Percentiles rank a stretch among this genome's conserved stretches.
phyloP scores from a whole-genome alignment of 2,113 vertebrate genomes.

The Corythornis madagascariensis region DNA sequence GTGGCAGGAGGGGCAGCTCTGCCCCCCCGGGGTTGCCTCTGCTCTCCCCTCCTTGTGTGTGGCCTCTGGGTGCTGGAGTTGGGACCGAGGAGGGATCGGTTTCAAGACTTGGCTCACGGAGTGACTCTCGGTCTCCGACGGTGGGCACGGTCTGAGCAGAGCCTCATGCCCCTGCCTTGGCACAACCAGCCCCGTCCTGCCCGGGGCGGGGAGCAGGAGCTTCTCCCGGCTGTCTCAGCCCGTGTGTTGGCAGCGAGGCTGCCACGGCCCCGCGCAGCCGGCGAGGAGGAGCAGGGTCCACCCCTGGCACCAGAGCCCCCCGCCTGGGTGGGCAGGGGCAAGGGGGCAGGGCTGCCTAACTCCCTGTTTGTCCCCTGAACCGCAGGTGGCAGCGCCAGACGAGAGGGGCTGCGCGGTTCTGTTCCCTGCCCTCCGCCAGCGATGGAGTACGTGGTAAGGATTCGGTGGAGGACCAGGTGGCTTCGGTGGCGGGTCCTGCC shows the following conservation, averaged over 20 bases:
- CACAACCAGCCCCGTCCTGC: rapidly evolving
- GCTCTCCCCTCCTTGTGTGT: rapidly evolving
- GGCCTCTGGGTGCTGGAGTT: neutral
- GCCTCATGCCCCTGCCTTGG: rapidly evolving
- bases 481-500: constrained; percentile 57
- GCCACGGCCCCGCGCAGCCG: neutral
- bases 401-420: constrained; percentile 43
- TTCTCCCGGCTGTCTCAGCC: neutral
- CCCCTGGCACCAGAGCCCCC: neutral
- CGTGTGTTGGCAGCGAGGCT: rapidly evolving
- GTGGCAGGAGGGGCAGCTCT: neutral
- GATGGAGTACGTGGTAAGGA: constrained; percentile 72
- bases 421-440: constrained; percentile 13
- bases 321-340: neutral
- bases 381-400: constrained; percentile 35
- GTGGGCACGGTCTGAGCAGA: neutral
- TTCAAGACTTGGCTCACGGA: neutral
- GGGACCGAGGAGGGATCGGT: neutral
- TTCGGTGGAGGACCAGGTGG: constrained; percentile 48
- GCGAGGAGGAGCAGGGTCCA: neutral
- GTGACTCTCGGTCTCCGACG: rapidly evolving
- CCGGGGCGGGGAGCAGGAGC: neutral
- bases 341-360: constrained; percentile 37
- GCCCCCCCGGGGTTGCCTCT: neutral
- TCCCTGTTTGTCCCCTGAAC: constrained; percentile 63